Evolutionary conservation across 1,140 invertebrate species (phyloP).

Genomic region (Caenorhabditis tropicalis): DNA sequence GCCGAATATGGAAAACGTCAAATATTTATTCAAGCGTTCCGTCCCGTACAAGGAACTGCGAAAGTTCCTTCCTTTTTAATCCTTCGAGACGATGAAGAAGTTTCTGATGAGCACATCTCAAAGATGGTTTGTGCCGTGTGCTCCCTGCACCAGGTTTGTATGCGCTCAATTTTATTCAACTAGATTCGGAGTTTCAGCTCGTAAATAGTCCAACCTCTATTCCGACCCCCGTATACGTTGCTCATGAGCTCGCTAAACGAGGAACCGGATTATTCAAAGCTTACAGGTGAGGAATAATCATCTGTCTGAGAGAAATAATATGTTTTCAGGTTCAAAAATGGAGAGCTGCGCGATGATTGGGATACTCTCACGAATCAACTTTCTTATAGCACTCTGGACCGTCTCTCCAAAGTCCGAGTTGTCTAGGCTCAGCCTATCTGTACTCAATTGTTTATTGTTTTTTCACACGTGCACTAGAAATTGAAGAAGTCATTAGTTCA

Average conservation of each 20-base stretch:
- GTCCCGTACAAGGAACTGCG: conserved; percentile 29
- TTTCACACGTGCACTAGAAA: not conserved
- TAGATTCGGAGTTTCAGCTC: not conserved
- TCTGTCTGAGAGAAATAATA: not conserved
- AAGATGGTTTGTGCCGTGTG: conserved; percentile 24
- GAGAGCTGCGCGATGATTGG: not conserved
- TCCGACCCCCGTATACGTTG: conserved; percentile 35
- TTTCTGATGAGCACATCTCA: not conserved
- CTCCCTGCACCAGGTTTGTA: conserved; percentile 15
- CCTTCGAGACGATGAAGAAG: conserved; percentile 30
- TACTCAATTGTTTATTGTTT: not conserved
- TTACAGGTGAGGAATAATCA: not conserved
- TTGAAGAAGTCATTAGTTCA: not conserved
- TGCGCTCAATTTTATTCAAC: not conserved
- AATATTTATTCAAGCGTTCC: conserved; percentile 41
- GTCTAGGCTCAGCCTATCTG: not conserved
- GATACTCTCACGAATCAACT: not conserved
- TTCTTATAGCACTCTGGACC: not conserved
- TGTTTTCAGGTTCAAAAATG: conserved; percentile 25
- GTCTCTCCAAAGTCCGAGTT: conserved; percentile 30
- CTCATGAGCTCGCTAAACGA: conserved; percentile 35
- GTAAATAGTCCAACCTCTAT: conserved; percentile 29
- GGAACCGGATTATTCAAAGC: conserved; percentile 28
- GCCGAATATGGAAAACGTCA: conserved; percentile 34
- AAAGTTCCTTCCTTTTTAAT: conserved; percentile 14